Evolutionary conservation across 2,888 invertebrate species (phyloP).

Genomic region (Mystacides longicornis): DNA sequence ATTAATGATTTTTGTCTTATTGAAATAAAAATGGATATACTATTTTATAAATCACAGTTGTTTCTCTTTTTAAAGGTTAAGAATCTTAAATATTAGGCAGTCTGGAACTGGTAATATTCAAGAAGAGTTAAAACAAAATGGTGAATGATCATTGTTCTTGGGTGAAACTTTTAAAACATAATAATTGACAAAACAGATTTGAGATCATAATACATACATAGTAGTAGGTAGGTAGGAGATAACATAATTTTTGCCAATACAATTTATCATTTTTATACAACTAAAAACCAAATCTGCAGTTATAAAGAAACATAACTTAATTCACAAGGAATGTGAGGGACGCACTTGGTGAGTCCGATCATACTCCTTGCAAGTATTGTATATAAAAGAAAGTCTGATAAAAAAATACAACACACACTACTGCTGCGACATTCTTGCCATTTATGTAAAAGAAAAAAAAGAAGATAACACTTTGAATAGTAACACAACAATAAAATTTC

Average conservation of each 20-base stretch:
- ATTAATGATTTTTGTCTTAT: constrained; percentile 13
- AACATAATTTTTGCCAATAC: no score
- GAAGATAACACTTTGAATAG: no score
- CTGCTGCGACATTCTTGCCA: no score
- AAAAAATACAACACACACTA: no score
- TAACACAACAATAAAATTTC: no score
- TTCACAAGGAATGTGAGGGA: no score
- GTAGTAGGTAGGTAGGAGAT: constrained; percentile 19
- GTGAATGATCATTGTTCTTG: neutral
- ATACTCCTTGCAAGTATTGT: no score
- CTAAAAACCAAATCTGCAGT: constrained; percentile 17
- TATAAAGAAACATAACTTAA: no score
- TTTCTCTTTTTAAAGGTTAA: constrained; percentile 24
- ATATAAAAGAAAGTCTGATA: no score
- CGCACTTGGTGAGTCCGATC: no score
- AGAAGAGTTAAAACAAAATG: constrained; percentile 6
- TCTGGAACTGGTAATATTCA: constrained; percentile 5
- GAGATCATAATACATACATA: constrained; percentile 23
- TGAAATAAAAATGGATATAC: constrained; percentile 44
- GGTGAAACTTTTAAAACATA: constrained; percentile 10
- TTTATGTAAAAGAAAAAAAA: no score
- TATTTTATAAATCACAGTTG: constrained; percentile 47
- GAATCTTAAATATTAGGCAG: constrained; percentile 17
- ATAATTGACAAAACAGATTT: constrained; percentile 23
- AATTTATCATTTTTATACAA: constrained; percentile 10